Evolutionary conservation across 2,113 vertebrate species (phyloP), one percentile per base, ranked within the genome.

Genomic region (Eulemur macaco): DNA sequence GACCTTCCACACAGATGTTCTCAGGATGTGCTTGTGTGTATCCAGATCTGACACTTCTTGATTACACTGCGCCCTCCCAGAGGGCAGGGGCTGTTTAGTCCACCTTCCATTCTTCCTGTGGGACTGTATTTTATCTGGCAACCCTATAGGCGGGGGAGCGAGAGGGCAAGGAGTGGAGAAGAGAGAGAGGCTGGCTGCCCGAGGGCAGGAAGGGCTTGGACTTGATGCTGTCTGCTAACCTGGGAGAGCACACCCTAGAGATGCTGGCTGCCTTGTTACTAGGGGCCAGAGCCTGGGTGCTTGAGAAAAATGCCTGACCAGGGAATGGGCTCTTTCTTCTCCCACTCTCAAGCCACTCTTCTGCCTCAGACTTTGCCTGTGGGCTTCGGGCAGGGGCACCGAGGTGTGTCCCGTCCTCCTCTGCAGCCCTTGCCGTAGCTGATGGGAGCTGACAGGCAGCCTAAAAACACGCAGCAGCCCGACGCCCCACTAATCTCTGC

Each of bases 361-460:
- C 80, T 47, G 64, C n/a, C 66, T 39, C 50, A 69, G 74, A 69
- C 39, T 66, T 34, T 84, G 74, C 80, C 87, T n/a, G 4, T 17
- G 37, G 56, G 89, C 66, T 78, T 86, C 2, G 3, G 54, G 63
- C 50, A 68, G 37, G 97, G 95, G 92, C 96, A 97, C 97, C 95
- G 98, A 97, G 97, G 97, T 47, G 91, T 97, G 97, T 98, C 98
- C 97, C 97, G 95, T 86, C 39, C 58, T 96, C 95, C 84, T 93
- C 83, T 69, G 47, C 45, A 73, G 96, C 1, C 23, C 89, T 91
- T 74, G 92, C 97, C 98, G 80, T 45, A 74, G 97, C 98, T 98
- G 98, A 98, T 99, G 97, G 97, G 96, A 98, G 86, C 94, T 98
- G 98, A 99, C 98, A 98, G 98, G 80, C 95, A 37, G 96, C 98